Evolutionary conservation across 92 coral and sea anemone genomes (phyloP), one percentile per base, ranked within the genome.

Genomic region (Pocillopora meandrina): DNA sequence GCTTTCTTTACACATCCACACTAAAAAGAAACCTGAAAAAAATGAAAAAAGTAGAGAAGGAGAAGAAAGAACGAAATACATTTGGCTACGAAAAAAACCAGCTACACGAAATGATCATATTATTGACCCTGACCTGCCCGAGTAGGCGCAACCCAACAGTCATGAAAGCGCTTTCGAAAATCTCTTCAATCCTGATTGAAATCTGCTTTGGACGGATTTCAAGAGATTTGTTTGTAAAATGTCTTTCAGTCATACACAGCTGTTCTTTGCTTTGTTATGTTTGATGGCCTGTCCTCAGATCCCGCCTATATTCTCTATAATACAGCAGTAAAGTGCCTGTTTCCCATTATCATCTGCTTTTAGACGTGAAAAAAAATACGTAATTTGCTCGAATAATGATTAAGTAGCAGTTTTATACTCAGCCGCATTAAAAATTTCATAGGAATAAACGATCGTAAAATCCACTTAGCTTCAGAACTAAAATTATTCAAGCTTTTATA

Each of bases 171-270:
- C 1, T 19, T 55, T 10, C 31, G 34, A 20, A 23, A 10, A 23
- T 31, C 12, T 42, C 56, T 52, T 11, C 66, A 69, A 33, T 19
- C 1, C 21, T 16, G 68, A 68, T 80, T 58, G 26, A 70, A 17
- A 69, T 57, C n/a, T 9, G 42, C 58, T 81, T 58, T 60, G 10
- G 42, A 61, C 33, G 10, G 74, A 1, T 81, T 65, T 81, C 17
- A 18, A 60, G 21, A 15, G 64, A 20, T 33, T 71, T 81, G 77
- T 71, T 81, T 72, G 85, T 56, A 19, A 70, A 81, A 81, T 60
- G 68, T 70, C 57, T 33, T 57, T 56, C 35, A 69, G 21, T 56
- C 56, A 81, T 34, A 58, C 35, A 68, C 84, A 81, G 76, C 84
- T 81, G 84, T 59, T 58, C 61, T 16, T 59, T 81, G 77, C 35